Conservation (phyloP, 1,140 invertebrate species). For the Nephila pilipes region DNA sequence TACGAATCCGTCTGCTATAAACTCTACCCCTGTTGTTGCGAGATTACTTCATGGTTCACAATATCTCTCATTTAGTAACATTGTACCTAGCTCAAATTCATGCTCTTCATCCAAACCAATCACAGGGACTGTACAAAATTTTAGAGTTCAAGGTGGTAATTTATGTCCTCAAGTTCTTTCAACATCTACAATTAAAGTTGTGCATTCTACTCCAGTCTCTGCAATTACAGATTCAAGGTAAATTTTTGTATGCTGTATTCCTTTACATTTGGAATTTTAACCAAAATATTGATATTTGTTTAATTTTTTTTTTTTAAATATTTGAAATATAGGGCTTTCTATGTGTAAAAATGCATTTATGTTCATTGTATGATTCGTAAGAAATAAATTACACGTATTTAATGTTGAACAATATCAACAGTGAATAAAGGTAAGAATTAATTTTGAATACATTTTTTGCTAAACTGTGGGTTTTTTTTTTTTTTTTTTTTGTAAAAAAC, state of each 20-base stretch:
- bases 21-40: slow-evolving; percentile 79
- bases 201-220: slow-evolving; percentile 69
- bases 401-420: too few relatives aligned
- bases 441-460: too few relatives aligned
- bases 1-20: slow-evolving; percentile 75
- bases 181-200: slow-evolving; percentile 70
- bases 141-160: slow-evolving; percentile 80
- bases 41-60: slow-evolving; percentile 79
- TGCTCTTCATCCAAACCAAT: slow-evolving; percentile 51
- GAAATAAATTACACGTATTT: too few relatives aligned
- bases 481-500: too few relatives aligned
- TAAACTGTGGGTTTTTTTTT: too few relatives aligned
- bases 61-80: slow-evolving; percentile 80
- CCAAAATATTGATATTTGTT: too few relatives aligned
- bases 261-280: too few relatives aligned
- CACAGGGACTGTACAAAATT: slow-evolving; percentile 78
- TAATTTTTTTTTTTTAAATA: too few relatives aligned
- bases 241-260: neutral
- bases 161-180: slow-evolving; percentile 75
- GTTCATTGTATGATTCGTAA: too few relatives aligned
- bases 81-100: slow-evolving; percentile 77
- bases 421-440: too few relatives aligned
- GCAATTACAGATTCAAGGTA: slow-evolving; percentile 57
- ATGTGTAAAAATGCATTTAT: too few relatives aligned
- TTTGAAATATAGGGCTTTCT: too few relatives aligned